These are phyloP conservation scores for Tetramorium bicarinatum DNA, from an alignment of 2,888 invertebrate species.

Conservation along the genomic window DNA sequence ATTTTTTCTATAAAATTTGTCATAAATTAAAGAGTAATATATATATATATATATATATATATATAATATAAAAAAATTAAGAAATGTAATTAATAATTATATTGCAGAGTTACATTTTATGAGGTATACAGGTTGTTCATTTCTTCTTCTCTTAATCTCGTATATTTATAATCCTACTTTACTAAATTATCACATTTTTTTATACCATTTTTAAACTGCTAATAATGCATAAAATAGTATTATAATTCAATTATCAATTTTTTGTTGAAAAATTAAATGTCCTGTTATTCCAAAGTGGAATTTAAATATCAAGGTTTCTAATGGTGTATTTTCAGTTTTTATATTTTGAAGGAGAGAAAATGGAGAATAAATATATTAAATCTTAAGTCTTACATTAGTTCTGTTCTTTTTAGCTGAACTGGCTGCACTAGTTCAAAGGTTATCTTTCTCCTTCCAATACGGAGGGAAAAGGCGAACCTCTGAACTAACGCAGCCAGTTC, in stretches of 20 bases:
- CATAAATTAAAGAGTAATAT: constrained; percentile 25
- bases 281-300: background rate
- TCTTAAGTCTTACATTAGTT: constrained; percentile 61
- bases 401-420: too few species aligned
- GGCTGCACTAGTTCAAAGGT: too few species aligned
- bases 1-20: background rate
- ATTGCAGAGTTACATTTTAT: constrained; percentile 32
- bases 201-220: background rate
- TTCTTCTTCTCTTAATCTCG: background rate
- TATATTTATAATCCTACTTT: constrained; percentile 23
- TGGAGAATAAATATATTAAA: constrained; percentile 61
- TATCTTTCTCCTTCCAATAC: too few species aligned
- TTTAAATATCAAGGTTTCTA: constrained; percentile 8
- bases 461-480: too few species aligned
- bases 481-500: too few species aligned
- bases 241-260: background rate
- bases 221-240: background rate
- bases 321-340: background rate
- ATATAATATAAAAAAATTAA: constrained; percentile 6
- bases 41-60: background rate
- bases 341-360: background rate
- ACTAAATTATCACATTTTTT: background rate
- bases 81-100: constrained; percentile 18
- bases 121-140: background rate
- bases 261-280: background rate